Conservation (phyloP, 2,888 invertebrate species). For the Macrosiphum euphorbiae region DNA sequence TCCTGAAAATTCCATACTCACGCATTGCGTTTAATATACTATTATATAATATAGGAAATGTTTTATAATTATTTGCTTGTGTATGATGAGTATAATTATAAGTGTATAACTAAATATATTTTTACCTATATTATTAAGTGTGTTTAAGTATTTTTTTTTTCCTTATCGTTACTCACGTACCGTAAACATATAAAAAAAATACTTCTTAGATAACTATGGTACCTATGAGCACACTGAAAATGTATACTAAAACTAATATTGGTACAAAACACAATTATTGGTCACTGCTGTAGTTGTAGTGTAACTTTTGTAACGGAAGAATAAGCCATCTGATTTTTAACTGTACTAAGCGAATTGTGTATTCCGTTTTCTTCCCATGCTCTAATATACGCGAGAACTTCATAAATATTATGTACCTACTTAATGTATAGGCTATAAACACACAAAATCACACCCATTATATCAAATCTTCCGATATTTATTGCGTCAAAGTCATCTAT, state of each 20-base stretch:
- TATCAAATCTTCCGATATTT: not conserved
- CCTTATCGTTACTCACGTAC: not conserved
- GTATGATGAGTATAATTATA: not conserved
- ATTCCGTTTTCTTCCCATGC: not conserved
- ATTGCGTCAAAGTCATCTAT: not conserved
- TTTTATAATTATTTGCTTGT: not conserved
- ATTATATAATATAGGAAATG: not conserved
- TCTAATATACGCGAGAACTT: not conserved
- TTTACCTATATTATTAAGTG: not conserved
- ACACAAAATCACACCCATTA: not conserved
- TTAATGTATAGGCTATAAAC: not conserved
- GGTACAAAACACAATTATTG: not conserved
- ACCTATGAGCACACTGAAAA: not conserved
- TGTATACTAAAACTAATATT: not conserved
- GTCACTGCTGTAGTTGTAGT: not conserved
- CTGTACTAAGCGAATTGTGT: not conserved
- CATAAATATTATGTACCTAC: not conserved
- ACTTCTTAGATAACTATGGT: not conserved
- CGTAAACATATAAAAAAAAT: not conserved
- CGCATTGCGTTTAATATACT: not conserved
- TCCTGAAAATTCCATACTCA: not conserved
- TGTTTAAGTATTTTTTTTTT: not conserved
- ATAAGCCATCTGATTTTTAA: not conserved
- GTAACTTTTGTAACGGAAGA: not conserved
- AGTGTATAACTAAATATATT: not conserved